phyloP scores from a whole-genome alignment of 2,888 invertebrate genomes.

The Hypolimnas misippus region DNA sequence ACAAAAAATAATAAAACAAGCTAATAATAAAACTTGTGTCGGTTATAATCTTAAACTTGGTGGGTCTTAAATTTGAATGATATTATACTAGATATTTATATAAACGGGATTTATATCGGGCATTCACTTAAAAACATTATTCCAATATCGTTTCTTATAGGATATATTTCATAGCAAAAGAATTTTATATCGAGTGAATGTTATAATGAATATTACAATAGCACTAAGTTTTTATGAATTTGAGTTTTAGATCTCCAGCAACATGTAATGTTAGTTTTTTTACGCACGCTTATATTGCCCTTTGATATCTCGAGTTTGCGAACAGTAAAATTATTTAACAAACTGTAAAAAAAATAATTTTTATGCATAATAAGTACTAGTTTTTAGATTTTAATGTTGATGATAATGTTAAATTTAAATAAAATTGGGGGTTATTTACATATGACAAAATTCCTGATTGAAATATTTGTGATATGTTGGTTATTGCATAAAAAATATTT shows the following conservation, averaged over 20 bases:
- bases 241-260: background rate
- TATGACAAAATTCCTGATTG: background rate
- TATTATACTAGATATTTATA: background rate
- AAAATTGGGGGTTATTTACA: background rate
- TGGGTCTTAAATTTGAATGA: background rate
- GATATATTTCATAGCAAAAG: background rate
- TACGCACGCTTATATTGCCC: background rate
- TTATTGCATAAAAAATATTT: conserved; percentile 7
- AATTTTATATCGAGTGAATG: background rate
- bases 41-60: too few relatives aligned
- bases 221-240: background rate
- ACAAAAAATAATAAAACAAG: background rate
- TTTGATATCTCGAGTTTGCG: background rate
- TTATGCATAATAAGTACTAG: conserved; percentile 7
- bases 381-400: background rate
- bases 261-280: background rate
- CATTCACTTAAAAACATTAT: background rate
- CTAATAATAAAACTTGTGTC: background rate
- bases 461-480: conserved; percentile 10
- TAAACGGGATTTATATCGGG: background rate
- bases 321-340: background rate
- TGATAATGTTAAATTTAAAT: conserved; percentile 3
- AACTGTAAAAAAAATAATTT: background rate
- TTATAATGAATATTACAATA: background rate
- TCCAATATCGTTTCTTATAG: background rate